A percentile compares a stretch with the other conserved stretches of the same genome.
These are phyloP conservation scores for Pseudorectes ferrugineus DNA, from an alignment of 2,113 vertebrate species.

Conservation along the genomic window DNA sequence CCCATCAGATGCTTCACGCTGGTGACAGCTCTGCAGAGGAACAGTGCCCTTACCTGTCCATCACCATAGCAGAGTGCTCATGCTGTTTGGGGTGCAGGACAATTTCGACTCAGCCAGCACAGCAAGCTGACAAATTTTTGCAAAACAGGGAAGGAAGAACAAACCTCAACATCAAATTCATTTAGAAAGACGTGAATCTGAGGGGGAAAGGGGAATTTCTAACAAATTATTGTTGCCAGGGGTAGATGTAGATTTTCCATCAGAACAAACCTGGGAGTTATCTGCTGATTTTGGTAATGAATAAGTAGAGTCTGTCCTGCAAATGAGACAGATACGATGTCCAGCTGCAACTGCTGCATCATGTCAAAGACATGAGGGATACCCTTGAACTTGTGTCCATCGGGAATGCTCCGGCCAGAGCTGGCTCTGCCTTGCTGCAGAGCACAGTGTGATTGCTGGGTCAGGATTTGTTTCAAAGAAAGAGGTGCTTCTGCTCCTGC, in stretches of 20 bases:
- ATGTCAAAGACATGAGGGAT: not conserved
- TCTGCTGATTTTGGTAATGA: not conserved
- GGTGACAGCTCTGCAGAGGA: not conserved
- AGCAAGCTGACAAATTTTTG: not conserved
- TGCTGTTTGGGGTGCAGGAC: not conserved
- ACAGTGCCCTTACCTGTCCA: not conserved
- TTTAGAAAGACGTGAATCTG: not conserved
- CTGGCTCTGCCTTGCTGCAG: not conserved
- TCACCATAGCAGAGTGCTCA: not conserved
- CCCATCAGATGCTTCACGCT: not conserved
- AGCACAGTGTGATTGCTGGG: not conserved
- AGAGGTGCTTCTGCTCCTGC: not conserved
- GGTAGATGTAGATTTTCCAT: not conserved
- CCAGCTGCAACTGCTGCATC: not conserved
- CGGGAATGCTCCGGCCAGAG: not conserved
- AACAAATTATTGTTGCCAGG: not conserved
- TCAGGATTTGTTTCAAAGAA: not conserved
- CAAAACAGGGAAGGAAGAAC: not conserved
- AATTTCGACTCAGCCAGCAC: not conserved
- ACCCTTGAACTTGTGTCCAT: not conserved
- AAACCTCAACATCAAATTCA: not conserved
- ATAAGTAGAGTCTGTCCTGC: not conserved
- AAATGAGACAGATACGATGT: not conserved
- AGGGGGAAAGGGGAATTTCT: not conserved
- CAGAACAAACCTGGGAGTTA: not conserved